Base-by-base conservation (phyloP, 2,113 vertebrate species). In the Chaenocephalus aceratus region DNA sequence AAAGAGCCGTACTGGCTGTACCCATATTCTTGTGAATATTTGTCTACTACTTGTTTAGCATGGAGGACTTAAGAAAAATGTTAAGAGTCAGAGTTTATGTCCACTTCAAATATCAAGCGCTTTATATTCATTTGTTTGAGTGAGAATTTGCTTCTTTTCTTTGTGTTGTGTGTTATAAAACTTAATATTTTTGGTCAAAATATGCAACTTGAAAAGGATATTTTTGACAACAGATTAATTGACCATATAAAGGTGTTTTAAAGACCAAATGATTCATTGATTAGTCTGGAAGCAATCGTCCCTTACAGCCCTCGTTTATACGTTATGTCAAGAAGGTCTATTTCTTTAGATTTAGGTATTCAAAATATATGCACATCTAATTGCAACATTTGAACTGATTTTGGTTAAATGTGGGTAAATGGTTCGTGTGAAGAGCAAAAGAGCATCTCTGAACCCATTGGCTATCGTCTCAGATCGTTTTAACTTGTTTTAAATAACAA, bases 21-120 rank as follows among this genome's bases (percentile, higher is more conserved):
- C 13, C 36, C 21, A 46, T 18, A 10, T 4, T 26, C 23, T 30
- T 52, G 0, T 8, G 2, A 36, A 23, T 21, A 23, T 23, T 58
- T 58, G 46, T 61, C 30, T 23, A 12, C 15, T 41, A 41, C 54
- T 45, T 26, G 26, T 23, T 69, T 48, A 75, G 30, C 30, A 12
- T 48, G 3, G 62, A 30, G 21, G 54, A 61, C 30, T 46, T 48
- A 26, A 26, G 11, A 14, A 10, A 0, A 10, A 10, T 18, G n/a
- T 73, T 73, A 69, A 18, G 4, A 56, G 26, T 26, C 56, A 67
- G 18, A 46, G 6, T 84, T 74, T 36, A 57, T 51, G 18, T 59
- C 7, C 23, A 49, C 4, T 21, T 10, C 2, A 60, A 36, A 69
- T 54, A 36, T 59, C 67, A 66, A 34, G 4, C 4, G 23, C 59